These are phyloP conservation scores for Hydrophis major DNA, from an alignment of 2,797 vertebrate genomes.

Conservation along the genomic window DNA sequence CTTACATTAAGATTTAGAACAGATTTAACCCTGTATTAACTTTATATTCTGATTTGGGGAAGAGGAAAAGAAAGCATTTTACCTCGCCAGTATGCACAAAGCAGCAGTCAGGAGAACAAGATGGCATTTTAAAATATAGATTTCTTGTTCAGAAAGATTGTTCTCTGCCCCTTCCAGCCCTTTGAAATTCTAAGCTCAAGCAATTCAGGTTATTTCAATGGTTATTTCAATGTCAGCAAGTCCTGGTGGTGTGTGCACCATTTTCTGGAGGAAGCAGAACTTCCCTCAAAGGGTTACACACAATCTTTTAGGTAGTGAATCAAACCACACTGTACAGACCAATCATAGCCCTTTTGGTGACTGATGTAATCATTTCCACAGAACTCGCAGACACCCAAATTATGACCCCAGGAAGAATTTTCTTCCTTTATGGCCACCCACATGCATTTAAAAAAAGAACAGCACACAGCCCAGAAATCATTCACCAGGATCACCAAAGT, in stretches of 20 bases:
- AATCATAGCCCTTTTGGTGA: conserved; percentile 80
- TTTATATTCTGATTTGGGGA: not conserved
- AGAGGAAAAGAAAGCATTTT: conserved; percentile 65
- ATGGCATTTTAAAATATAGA: conserved; percentile 84
- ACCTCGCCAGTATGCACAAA: conserved; percentile 83
- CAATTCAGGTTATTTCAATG: conserved; percentile 43
- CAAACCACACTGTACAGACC: conserved; percentile 86
- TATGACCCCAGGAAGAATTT: conserved; percentile 47
- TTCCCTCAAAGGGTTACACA: conserved; percentile 87
- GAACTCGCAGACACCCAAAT: conserved; percentile 71
- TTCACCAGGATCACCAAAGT: conserved; percentile 32
- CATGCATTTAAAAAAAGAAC: not conserved
- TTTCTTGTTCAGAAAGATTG: conserved; percentile 70
- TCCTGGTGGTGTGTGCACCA: conserved; percentile 66
- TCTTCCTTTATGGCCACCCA: conserved; percentile 23
- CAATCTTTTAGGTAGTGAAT: conserved; percentile 86
- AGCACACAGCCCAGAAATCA: not conserved
- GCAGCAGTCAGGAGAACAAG: conserved; percentile 86
- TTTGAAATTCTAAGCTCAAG: conserved; percentile 60
- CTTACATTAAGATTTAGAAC: not conserved
- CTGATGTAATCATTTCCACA: conserved; percentile 89
- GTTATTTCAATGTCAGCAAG: conserved; percentile 61
- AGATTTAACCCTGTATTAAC: conserved; percentile 26
- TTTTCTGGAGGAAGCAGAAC: conserved; percentile 78
- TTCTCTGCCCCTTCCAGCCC: conserved; percentile 56